Base-by-base conservation (phyloP, 1,140 invertebrate species). In the Anastatus disparis region DNA sequence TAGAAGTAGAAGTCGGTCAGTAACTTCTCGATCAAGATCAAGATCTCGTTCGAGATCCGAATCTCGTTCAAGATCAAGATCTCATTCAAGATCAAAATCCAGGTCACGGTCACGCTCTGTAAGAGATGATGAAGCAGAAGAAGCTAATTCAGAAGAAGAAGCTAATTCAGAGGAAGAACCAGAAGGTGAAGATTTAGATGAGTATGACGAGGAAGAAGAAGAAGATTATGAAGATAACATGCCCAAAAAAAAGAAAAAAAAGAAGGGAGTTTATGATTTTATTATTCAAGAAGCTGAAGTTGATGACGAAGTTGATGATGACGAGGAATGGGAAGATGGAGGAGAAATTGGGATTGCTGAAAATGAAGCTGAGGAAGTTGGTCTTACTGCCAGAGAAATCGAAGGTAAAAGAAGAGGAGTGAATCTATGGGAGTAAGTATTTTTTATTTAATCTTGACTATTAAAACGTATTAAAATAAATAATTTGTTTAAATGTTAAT, bases 281-380 rank as follows among this genome's bases (percentile, higher is more conserved):
- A 98, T 98, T 85, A 92, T 98, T 81, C 96, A 98, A 77, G 96
- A 98, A 87, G 96, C 96, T 78, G 96, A 98, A 87, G 95, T 97
- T 58, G 91, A 92, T 72, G 94, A 95, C 83, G 95, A 96, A 84
- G 91, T 93, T 2, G 95, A 96, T 77, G 95, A 97, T 86, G 96
- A 98, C 76, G 95, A 96, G 59, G 96, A 97, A 77, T 97, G 94
- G 93, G 95, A 97, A 79, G 95, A 97, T 74, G 96, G 95, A 40
- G 93, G 93, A 3, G 94, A 97, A 80, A 93, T 94, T 84, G 93
- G 93, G 44, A 93, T 94, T 73, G 90, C 94, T 62, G 90, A 92
- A 0, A 96, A 96, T 82, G 93, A 96, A 80, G 91, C 93, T 59
- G 94, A 96, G 74, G 95, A 97, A 81, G 85, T 94, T 62, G 96